These are phyloP conservation scores for Anneissia japonica DNA, from an alignment of 35 echinoderm and acorn worm species.

Conservation along the genomic window DNA sequence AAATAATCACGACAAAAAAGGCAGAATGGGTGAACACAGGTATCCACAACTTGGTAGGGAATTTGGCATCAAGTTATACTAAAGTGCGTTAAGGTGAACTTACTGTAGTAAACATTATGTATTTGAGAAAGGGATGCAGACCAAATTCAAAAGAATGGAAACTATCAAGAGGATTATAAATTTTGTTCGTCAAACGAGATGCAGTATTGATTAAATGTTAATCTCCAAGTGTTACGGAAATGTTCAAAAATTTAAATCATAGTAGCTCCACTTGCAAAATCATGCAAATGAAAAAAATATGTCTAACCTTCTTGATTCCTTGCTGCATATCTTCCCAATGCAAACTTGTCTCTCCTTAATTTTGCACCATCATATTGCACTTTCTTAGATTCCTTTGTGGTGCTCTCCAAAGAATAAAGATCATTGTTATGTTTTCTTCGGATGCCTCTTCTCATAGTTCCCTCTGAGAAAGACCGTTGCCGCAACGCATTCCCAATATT, in stretches of 20 bases:
- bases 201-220: too few relatives aligned
- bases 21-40: too few relatives aligned
- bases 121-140: too few relatives aligned
- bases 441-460: background rate
- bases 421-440: background rate
- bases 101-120: too few relatives aligned
- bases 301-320: background rate
- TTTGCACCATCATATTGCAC: background rate
- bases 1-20: too few relatives aligned
- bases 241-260: background rate
- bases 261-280: background rate
- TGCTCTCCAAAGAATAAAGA: background rate
- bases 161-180: too few relatives aligned
- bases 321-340: background rate
- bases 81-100: too few relatives aligned
- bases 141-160: too few relatives aligned
- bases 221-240: too few relatives aligned
- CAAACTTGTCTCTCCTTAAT: background rate
- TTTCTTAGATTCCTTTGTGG: background rate
- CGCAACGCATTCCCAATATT: background rate
- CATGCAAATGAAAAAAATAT: background rate
- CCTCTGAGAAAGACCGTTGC: background rate
- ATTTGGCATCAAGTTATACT: too few relatives aligned
- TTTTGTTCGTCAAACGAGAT: too few relatives aligned
- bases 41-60: too few relatives aligned